Base-by-base conservation (phyloP, 2,888 invertebrate genomes). In the Cephonodes hylas region DNA sequence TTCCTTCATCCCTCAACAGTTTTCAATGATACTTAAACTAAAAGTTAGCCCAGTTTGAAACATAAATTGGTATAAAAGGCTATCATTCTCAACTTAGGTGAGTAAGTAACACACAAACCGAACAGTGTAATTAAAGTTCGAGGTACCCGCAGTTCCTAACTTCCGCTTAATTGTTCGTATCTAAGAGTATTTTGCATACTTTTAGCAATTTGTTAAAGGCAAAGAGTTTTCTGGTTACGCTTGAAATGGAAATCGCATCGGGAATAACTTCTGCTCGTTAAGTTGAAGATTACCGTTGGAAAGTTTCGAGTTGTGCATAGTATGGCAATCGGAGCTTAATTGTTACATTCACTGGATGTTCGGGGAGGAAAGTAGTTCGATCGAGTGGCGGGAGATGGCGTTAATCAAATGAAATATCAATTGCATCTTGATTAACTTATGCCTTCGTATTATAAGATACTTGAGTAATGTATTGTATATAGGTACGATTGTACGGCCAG, bases 11-110 rank as follows among this genome's bases (percentile, higher is more conserved):
- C 27, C 27, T 59, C 42, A 31, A 53, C 53, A 10, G 31, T 31
- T 53, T 53, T 53, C 53, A 53, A 53, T 53, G 53, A 31, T 31
- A 53, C 53, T 53, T 27, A 2, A 53, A 31, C 53, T 53, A 31
- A 31, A 46, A 53, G 53, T 53, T 53, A 31, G 27, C 64, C 48
- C 76, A 79, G 70, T 79, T 79, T 71, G 59, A 60, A 68, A 72
- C 70, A 76, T 76, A 76, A 76, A 79, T 77, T 76, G 75, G 74
- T 69, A 72, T 72, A 78, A 78, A 76, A 71, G 75, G 69, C 71
- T 73, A 72, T 76, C 74, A 71, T 75, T 66, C 65, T 66, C 23
- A 31, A 42, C 31, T 42, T n/a, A 42, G 42, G 45, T 34, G 42
- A 60, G 15, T 44, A 56, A 61, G 23, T 18, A 31, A 57, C 61